Evolutionary conservation across 2,113 vertebrate genomes (phyloP).

Genomic region (Urocynchramus pylzowi): DNA sequence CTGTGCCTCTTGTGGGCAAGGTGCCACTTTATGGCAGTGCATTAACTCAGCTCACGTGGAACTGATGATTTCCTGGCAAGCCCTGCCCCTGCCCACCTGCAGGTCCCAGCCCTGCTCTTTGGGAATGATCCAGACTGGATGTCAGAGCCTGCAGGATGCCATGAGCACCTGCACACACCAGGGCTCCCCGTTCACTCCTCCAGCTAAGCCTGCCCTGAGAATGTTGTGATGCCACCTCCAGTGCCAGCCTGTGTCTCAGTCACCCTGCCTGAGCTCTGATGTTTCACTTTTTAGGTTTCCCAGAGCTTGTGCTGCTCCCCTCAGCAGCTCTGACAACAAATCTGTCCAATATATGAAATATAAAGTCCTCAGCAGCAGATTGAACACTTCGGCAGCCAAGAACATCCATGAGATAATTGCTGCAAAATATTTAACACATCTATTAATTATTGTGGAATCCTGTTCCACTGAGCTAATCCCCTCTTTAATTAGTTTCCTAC

Average conservation of each 20-base stretch:
- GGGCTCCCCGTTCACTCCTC: background rate
- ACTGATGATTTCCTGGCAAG: background rate
- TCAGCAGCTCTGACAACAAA: background rate
- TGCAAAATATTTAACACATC: slow-evolving; percentile 11
- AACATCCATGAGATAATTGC: background rate
- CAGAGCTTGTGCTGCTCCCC: background rate
- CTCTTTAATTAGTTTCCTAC: slow-evolving; percentile 39
- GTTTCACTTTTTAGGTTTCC: background rate
- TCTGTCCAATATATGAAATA: background rate
- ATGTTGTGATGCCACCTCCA: background rate
- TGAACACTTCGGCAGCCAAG: background rate
- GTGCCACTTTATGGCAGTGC: background rate
- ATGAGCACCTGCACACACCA: accelerated
- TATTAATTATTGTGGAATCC: slow-evolving; percentile 36
- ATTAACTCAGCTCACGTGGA: background rate
- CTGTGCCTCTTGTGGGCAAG: background rate
- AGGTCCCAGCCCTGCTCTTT: background rate
- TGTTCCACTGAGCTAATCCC: background rate
- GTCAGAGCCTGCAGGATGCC: accelerated
- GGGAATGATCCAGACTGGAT: background rate
- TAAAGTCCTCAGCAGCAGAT: background rate
- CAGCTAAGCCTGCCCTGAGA: background rate
- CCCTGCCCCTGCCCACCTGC: background rate
- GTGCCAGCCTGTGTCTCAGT: background rate
- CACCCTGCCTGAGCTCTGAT: background rate